A percentile compares a stretch with the other conserved stretches of the same genome.
Evolutionary conservation across 2,113 vertebrate species (phyloP).

Genomic region (Hipposideros armiger): DNA sequence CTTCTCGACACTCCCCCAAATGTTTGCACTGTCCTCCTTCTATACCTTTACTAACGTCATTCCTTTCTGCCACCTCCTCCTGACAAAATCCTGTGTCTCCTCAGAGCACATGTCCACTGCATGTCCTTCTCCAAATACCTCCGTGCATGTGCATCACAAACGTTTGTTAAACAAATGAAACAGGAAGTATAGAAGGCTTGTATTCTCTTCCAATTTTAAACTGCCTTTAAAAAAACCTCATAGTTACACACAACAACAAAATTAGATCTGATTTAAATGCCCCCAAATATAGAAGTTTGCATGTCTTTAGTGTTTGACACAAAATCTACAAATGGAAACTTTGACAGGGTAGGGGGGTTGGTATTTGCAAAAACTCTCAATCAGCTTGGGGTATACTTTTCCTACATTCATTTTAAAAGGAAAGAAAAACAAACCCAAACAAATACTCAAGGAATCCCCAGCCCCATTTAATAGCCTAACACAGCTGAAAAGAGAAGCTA

Average conservation of each 20-base stretch:
- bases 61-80: background rate
- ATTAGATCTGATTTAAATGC: constrained; percentile 39
- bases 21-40: background rate
- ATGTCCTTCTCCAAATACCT: background rate
- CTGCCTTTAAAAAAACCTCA: background rate
- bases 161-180: constrained; percentile 35
- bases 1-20: background rate
- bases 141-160: background rate
- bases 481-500: background rate
- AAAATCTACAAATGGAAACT: background rate
- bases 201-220: background rate
- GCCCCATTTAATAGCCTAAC: background rate
- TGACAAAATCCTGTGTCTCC: background rate
- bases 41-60: background rate
- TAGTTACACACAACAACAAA: constrained; percentile 15
- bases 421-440: background rate
- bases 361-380: background rate
- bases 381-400: background rate
- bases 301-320: background rate
- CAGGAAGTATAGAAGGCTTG: background rate
- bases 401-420: background rate
- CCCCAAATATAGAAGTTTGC: background rate
- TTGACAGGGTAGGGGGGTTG: background rate
- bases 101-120: rapidly evolving
- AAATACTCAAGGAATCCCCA: background rate